Base-by-base conservation (phyloP, 2,888 invertebrate species). In the Caenorhabditis japonica region DNA sequence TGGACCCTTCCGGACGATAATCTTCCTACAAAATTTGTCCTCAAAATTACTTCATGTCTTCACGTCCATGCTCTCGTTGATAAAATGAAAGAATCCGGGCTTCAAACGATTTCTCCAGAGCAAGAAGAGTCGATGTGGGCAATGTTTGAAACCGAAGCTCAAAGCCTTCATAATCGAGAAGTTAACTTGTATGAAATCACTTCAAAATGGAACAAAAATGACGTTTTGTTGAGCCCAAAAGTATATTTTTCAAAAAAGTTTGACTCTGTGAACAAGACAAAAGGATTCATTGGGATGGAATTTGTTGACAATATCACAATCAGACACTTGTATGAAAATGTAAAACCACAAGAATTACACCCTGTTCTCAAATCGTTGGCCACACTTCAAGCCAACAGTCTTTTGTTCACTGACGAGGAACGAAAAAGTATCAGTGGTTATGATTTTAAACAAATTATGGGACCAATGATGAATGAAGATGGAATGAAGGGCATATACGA, bases 261-360 rank as follows among this genome's bases (percentile, higher is more conserved):
- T 25, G 56, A 55, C 10, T 13, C 55, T 2, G 46, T 46, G 10
- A 74, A 68, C 38, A 25, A 39, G 21, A 38, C 46, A 7, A 74
- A 69, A 47, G 74, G 74, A 27, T 68, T 68, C 25, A 21, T 74
- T 2, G 74, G 62, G 47, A 74, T 74, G 74, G 74, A 74, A 21
- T 46, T 41, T 46, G 68, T 62, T 3, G 61, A 62, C 8, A 39
- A 69, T 21, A 52, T 46, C 0, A 43, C 21, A 5, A 74, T 51
- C 12, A 44, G 74, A 41, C 74, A 74, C 39, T 25, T 74, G 13
- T 69, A 69, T 30, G 33, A n/a, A 12, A 74, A 74, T 49, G 19
- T 41, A 21, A 47, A 68, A 8, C 56, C 62, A 0, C 27, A 68
- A 10, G 58, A 60, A 12, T 25, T 73, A 7, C 44, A 66, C 39